Percentiles rank a stretch among this genome's conserved stretches.
phyloP scores from a whole-genome alignment of 2,888 invertebrate genomes.

The Nycteola revayana region DNA sequence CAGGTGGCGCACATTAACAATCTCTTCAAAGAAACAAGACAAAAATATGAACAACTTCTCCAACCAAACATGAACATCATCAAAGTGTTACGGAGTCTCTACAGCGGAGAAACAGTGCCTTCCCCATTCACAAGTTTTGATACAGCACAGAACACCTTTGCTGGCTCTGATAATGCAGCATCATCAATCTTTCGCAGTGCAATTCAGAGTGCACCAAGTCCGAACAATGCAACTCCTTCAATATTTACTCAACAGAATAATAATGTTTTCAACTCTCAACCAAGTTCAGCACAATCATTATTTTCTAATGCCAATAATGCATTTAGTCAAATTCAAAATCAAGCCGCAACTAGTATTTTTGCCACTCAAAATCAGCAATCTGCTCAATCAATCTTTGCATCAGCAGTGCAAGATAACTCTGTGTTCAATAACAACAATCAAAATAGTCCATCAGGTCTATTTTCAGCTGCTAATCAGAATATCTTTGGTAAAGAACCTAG shows the following conservation, averaged over 20 bases:
- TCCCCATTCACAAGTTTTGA: constrained; percentile 49
- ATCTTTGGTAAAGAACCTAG: constrained; percentile 28
- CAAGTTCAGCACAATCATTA: constrained; percentile 24
- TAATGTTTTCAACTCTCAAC: constrained; percentile 21
- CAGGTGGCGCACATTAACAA: constrained; percentile 58
- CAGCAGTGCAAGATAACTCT: constrained; percentile 44
- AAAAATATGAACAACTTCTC: constrained; percentile 53
- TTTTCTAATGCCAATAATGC: constrained; percentile 15
- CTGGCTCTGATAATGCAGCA: constrained; percentile 32
- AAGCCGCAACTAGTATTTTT: constrained; percentile 8
- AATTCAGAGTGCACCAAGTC: constrained; percentile 39
- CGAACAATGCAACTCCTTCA: constrained; percentile 25
- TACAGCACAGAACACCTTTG: constrained; percentile 18
- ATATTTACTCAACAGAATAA: constrained; percentile 34
- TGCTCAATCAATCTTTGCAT: constrained; percentile 52
- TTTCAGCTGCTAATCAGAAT: constrained; percentile 43
- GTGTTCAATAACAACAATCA: constrained; percentile 23
- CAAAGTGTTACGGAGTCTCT: constrained; percentile 49
- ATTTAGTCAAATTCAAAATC: constrained; percentile 12
- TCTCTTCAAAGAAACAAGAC: constrained; percentile 45
- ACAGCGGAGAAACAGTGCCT: constrained; percentile 50
- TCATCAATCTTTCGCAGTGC: constrained; percentile 61
- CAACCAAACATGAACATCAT: constrained; percentile 45
- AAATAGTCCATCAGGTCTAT: constrained; percentile 40
- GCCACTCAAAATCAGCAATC: constrained; percentile 19